Conservation (phyloP, 2,797 vertebrate genomes). For the Acropternis orthonyx region DNA sequence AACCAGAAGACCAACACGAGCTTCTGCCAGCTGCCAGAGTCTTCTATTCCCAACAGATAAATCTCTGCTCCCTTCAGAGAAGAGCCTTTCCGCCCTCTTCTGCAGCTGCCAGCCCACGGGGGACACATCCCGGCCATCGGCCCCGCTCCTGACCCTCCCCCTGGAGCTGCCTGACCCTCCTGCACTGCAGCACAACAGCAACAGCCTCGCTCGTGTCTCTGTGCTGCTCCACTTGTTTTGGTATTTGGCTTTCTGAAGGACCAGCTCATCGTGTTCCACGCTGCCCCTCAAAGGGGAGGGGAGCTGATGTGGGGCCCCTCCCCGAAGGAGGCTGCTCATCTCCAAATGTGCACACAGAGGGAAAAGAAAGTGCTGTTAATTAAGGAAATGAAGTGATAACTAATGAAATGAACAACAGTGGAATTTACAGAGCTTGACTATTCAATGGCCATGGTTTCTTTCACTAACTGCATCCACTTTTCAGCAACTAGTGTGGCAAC, state of each 20-base stretch:
- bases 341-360: rapidly evolving
- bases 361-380: background rate
- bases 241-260: background rate
- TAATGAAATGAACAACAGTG: background rate
- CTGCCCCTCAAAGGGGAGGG: background rate
- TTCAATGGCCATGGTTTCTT: background rate
- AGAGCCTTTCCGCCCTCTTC: background rate
- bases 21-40: constrained; percentile 51
- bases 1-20: background rate
- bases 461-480: background rate
- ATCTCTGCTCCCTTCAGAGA: background rate
- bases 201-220: background rate
- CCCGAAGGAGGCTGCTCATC: background rate
- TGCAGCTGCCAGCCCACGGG: constrained; percentile 41
- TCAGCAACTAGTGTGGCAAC: background rate
- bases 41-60: background rate
- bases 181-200: rapidly evolving
- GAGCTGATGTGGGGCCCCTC: background rate
- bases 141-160: background rate
- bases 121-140: background rate
- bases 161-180: background rate
- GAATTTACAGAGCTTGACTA: background rate
- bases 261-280: background rate
- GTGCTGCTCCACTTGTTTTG: constrained; percentile 8
- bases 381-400: background rate